These are phyloP conservation scores for Cardinalis cardinalis DNA, from an alignment of 2,113 vertebrate species.

Conservation along the genomic window DNA sequence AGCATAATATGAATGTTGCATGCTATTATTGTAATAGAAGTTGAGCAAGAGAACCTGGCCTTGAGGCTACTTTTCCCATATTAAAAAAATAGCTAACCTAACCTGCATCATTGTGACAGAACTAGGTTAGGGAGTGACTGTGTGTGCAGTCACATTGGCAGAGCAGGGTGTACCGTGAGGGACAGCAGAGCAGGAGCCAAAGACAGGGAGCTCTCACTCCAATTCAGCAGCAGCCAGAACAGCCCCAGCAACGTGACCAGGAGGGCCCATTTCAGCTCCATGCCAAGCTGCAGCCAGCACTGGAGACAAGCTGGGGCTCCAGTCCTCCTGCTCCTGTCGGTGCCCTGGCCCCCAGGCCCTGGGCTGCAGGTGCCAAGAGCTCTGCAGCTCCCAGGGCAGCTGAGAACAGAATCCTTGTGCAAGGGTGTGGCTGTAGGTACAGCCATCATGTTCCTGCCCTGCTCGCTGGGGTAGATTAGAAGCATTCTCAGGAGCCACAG, in stretches of 20 bases:
- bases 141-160: background rate
- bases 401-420: background rate
- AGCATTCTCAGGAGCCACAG: background rate
- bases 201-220: background rate
- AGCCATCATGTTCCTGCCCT: background rate
- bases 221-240: background rate
- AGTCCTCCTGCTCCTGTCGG: rapidly evolving
- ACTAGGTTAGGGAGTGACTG: constrained; percentile 1
- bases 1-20: background rate
- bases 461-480: background rate
- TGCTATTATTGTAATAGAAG: background rate
- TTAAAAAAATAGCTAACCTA: background rate
- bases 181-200: background rate
- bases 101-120: constrained; percentile 24
- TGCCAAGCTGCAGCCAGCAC: background rate
- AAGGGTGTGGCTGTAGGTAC: background rate
- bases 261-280: background rate
- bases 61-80: constrained; percentile 7
- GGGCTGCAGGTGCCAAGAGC: background rate
- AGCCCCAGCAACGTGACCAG: background rate
- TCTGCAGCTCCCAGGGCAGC: background rate
- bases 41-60: constrained; percentile 6
- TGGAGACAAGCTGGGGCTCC: background rate
- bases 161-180: rapidly evolving
- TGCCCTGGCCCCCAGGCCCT: background rate